phyloP scores from a whole-genome alignment of 2,797 vertebrate species.

The Pseudochaenichthys georgianus region DNA sequence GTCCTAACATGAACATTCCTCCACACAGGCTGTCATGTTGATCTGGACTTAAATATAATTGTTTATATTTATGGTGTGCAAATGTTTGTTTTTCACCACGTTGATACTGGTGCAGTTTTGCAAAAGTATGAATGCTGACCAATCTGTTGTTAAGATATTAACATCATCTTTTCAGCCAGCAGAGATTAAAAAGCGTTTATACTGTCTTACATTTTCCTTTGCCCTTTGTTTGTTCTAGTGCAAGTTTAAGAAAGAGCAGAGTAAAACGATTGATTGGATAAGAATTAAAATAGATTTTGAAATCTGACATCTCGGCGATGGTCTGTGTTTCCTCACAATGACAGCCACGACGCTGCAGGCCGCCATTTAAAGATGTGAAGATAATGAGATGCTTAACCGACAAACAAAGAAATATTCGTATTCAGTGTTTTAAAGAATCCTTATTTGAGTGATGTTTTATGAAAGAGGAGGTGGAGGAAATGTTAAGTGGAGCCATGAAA shows the following conservation, averaged over 20 bases:
- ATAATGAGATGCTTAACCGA: not conserved
- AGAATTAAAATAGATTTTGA: conserved; percentile 61
- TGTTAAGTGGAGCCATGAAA: conserved; percentile 53
- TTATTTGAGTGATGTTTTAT: conserved; percentile 11
- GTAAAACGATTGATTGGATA: conserved; percentile 69
- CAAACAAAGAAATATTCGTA: not conserved
- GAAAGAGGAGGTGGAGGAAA: conserved; percentile 13
- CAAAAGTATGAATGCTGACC: not conserved
- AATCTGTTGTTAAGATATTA: not conserved
- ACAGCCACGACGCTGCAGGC: conserved; percentile 1
- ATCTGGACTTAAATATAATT: conserved; percentile 1
- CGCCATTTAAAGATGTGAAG: conserved; percentile 3
- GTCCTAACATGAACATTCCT: conserved; percentile 16
- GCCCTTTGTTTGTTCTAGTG: conserved; percentile 15
- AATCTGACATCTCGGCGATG: conserved; percentile 44
- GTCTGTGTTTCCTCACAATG: conserved; percentile 24
- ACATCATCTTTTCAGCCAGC: not conserved
- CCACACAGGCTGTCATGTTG: not conserved
- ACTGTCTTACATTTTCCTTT: conserved; percentile 19
- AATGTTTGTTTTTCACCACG: not conserved
- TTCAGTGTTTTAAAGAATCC: conserved; percentile 9
- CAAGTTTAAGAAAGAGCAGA: conserved; percentile 21
- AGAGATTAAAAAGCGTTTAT: conserved; percentile 33
- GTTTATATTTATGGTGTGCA: not conserved
- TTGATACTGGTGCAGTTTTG: not conserved